A percentile compares a stretch with the other conserved stretches of the same genome.
These are phyloP conservation scores for Adelges cooleyi DNA, from an alignment of 1,140 invertebrate species.

Conservation along the genomic window DNA sequence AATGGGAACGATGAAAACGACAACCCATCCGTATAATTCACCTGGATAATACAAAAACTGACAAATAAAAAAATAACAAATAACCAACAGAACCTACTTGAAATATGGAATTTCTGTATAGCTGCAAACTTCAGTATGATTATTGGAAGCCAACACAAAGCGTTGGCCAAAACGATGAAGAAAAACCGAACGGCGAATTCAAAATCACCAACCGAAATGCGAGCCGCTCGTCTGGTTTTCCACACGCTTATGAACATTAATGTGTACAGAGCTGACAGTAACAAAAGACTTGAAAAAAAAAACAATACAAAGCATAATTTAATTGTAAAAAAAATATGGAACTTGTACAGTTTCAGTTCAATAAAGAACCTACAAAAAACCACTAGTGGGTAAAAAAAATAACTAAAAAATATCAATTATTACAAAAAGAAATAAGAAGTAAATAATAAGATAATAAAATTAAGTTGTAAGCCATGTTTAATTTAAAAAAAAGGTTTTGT, in stretches of 20 bases:
- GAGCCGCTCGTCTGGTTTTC: slow-evolving; percentile 47
- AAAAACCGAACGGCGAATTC: slow-evolving; percentile 62
- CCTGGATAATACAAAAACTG: slow-evolving; percentile 37
- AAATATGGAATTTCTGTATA: slow-evolving; percentile 45
- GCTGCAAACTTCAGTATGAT: slow-evolving; percentile 55
- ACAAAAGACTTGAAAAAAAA: background rate
- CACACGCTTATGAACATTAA: slow-evolving; percentile 54
- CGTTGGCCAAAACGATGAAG: slow-evolving; percentile 61
- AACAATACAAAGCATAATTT: background rate
- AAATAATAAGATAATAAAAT: too few species aligned
- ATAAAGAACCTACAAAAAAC: too few species aligned
- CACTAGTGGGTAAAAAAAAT: too few species aligned
- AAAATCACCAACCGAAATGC: slow-evolving; percentile 48
- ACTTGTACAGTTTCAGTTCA: background rate
- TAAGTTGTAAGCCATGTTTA: too few species aligned
- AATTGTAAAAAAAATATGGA: background rate
- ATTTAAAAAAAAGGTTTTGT: too few species aligned
- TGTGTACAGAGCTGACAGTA: slow-evolving; percentile 48
- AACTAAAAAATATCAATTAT: too few species aligned
- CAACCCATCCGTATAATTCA: slow-evolving; percentile 59
- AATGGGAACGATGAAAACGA: slow-evolving; percentile 63
- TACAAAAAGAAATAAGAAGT: too few species aligned
- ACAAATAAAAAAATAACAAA: too few species aligned
- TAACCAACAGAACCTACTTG: slow-evolving; percentile 35
- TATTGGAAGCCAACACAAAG: slow-evolving; percentile 63